Conservation (phyloP, 2,888 invertebrate species). For the Netelia virgata region DNA sequence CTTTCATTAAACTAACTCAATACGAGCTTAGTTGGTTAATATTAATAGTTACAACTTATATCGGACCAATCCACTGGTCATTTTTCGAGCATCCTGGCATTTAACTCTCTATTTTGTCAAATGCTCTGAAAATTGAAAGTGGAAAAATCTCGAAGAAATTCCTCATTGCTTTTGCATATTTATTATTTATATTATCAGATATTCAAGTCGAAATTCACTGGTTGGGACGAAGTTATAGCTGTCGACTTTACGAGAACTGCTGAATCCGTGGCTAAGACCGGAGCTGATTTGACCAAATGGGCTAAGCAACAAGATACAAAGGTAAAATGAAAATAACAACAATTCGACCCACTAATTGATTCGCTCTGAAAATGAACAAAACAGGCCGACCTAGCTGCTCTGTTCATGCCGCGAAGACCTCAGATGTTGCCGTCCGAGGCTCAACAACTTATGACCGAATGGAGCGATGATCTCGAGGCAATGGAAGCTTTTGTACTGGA, state of each 20-base stretch:
- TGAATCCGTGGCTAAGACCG: slow-evolving; percentile 97
- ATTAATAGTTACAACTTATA: no score
- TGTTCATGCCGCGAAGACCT: slow-evolving; percentile 98
- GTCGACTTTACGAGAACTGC: slow-evolving; percentile 99
- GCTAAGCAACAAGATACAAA: slow-evolving; percentile 95
- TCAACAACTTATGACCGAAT: slow-evolving; percentile 95
- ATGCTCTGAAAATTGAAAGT: neutral
- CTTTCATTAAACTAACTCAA: neutral
- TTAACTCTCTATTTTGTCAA: no score
- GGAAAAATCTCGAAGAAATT: neutral
- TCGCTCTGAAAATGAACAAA: slow-evolving; percentile 70
- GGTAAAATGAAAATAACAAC: slow-evolving; percentile 79
- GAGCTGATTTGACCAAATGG: slow-evolving; percentile 97
- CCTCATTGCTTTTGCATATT: neutral
- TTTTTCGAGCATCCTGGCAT: no score
- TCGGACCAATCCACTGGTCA: no score
- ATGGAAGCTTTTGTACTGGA: slow-evolving; percentile 99
- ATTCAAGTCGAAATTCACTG: slow-evolving; percentile 98
- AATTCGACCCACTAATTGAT: slow-evolving; percentile 20
- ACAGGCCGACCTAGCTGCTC: slow-evolving; percentile 95
- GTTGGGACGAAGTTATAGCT: slow-evolving; percentile 99
- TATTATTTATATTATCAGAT: slow-evolving; percentile 86
- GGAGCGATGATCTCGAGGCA: slow-evolving; percentile 99
- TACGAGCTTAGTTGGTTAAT: no score
- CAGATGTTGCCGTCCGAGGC: slow-evolving; percentile 94